phyloP scores from a whole-genome alignment of 1,140 invertebrate species.

The Potamilus streckersoni region DNA sequence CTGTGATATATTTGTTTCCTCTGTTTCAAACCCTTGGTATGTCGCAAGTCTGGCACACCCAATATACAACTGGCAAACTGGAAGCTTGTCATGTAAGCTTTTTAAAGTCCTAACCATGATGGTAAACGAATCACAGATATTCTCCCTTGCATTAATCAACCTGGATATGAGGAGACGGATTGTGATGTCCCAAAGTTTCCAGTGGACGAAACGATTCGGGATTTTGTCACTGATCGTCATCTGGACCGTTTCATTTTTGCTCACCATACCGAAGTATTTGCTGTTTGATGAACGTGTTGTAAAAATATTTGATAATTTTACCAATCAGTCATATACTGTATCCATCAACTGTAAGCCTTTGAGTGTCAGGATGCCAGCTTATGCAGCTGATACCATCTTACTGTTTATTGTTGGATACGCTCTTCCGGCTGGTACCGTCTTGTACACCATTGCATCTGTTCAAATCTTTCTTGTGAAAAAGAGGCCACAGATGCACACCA shows the following conservation, averaged over 20 bases:
- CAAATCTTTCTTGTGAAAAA: slow-evolving; percentile 13
- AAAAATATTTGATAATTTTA: background rate
- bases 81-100: slow-evolving; percentile 8
- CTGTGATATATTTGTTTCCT: slow-evolving; percentile 24
- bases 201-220: slow-evolving; percentile 18
- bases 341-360: slow-evolving; percentile 1
- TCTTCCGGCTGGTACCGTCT: background rate
- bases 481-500: slow-evolving; percentile 1
- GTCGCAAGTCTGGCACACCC: slow-evolving; percentile 13
- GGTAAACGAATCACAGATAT: slow-evolving; percentile 16
- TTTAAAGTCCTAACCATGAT: slow-evolving; percentile 26
- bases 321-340: background rate
- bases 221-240: background rate
- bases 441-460: background rate
- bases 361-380: background rate
- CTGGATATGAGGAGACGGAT: slow-evolving; percentile 8
- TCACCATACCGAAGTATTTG: slow-evolving; percentile 3
- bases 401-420: slow-evolving; percentile 7
- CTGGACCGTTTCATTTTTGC: background rate
- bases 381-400: background rate
- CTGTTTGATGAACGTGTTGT: slow-evolving; percentile 13
- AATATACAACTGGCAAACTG: slow-evolving; percentile 12
- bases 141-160: slow-evolving; percentile 12
- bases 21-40: slow-evolving; percentile 22
- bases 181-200: background rate